Conservation (phyloP, 2,797 vertebrate species). For the Pantherophis alleghaniensis region DNA sequence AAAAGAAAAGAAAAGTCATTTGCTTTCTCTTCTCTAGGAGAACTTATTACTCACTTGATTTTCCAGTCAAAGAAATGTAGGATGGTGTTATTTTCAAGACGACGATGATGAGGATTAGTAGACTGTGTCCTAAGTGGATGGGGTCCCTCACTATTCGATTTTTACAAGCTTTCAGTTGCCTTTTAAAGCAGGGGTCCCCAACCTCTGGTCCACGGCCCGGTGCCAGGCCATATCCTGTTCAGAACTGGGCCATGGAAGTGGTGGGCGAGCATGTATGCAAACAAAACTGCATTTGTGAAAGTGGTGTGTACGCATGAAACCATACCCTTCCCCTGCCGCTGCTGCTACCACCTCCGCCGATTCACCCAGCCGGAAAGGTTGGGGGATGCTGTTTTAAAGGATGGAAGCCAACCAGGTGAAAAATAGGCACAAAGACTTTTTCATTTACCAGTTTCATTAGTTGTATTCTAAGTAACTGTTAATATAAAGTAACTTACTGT, state of each 20-base stretch:
- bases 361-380: neutral
- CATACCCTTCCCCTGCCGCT: accelerated
- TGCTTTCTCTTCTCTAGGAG: neutral
- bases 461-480: neutral
- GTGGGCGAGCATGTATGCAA: neutral
- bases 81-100: neutral
- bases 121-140: neutral
- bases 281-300: neutral
- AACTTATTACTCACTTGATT: neutral
- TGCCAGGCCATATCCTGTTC: neutral
- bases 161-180: neutral
- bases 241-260: neutral
- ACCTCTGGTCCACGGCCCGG: neutral
- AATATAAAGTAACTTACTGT: neutral
- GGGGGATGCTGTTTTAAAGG: neutral
- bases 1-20: neutral
- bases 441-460: neutral
- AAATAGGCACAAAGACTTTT: neutral
- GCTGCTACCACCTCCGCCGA: neutral
- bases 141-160: neutral
- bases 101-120: neutral
- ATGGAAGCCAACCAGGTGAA: neutral
- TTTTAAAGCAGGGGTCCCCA: neutral
- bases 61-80: neutral
- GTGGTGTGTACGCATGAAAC: neutral